Base-by-base conservation (phyloP, 2,797 vertebrate species). In the Amazona ochrocephala region DNA sequence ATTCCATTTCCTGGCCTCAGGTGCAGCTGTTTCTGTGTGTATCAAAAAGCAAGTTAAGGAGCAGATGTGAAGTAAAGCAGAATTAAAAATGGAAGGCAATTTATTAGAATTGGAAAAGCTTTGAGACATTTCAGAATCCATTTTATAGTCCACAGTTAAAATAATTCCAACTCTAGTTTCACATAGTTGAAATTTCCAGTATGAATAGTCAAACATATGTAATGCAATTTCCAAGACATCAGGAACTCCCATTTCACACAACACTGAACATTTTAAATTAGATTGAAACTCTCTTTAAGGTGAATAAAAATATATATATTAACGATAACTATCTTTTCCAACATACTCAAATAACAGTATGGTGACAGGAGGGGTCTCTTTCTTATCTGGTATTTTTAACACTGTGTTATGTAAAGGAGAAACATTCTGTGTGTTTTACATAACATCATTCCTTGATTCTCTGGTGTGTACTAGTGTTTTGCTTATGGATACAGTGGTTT, bases 61-160 rank as follows among this genome's bases (percentile, higher is more conserved):
- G 39, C 21, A 90, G 45, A 90, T 47, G 7, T 47, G 12, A 65
- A 3, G 0, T 60, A 82, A 91, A 89, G 56, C 32, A 47, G 18
- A 34, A 74, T 97, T 96, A 94, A 95, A 97, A 97, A 96, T 87
- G 85, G 85, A 91, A 94, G 75, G 89, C 66, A 45, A 67, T 97
- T 97, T 97, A 97, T 95, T 96, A 94, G 93, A 95, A 94, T 73
- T 66, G 29, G 93, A 95, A 84, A 91, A 79, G 78, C 53, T 89
- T 71, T 60, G 74, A 88, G 88, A 77, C 12, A 65, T 95, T 92
- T 94, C 91, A 94, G 93, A 94, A 85, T 87, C n/a, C 42, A 50
- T 95, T 87, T 84, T 50, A 37, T 23, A 92, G 67, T 91, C 90
- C 80, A 68, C 75, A 90, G 42, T 90, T 96, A 80, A 92, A 92